These are phyloP conservation scores for Bungarus multicinctus DNA, from an alignment of 2,113 vertebrate genomes.

Conservation along the genomic window DNA sequence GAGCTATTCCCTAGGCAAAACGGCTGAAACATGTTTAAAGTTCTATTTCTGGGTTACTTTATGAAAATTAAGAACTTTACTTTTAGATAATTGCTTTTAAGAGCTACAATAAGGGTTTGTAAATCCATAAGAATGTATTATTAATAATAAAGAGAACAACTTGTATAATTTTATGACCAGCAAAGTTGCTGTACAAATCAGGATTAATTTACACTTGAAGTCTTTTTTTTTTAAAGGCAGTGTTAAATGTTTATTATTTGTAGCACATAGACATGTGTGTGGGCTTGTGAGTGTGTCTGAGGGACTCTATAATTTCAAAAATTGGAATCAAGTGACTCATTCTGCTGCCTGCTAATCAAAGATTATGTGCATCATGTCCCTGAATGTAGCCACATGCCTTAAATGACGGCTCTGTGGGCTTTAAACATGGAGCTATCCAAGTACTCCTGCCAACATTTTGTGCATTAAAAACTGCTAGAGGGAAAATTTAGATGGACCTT, in stretches of 20 bases:
- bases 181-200: not conserved
- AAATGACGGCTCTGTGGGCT: conserved; percentile 25
- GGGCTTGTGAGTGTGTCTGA: conserved; percentile 23
- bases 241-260: conserved; percentile 25
- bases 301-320: conserved; percentile 40
- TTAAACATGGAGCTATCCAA: conserved; percentile 20
- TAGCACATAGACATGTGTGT: not conserved
- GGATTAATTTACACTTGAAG: not conserved
- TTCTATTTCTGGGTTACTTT: not conserved
- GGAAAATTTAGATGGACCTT: conserved; percentile 4
- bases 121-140: not conserved
- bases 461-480: conserved; percentile 18
- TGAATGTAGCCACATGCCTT: conserved; percentile 36
- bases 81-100: not conserved
- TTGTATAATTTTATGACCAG: not conserved
- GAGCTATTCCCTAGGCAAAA: not conserved
- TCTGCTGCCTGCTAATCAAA: conserved; percentile 44
- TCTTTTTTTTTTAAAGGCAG: not conserved
- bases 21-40: not conserved
- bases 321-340: conserved; percentile 42
- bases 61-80: not conserved
- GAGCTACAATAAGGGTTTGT: not conserved
- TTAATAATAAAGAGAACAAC: not conserved
- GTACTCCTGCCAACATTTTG: conserved; percentile 30
- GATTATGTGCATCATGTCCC: conserved; percentile 25